Conservation (phyloP, 2,888 invertebrate species). For the Philaethria dido region DNA sequence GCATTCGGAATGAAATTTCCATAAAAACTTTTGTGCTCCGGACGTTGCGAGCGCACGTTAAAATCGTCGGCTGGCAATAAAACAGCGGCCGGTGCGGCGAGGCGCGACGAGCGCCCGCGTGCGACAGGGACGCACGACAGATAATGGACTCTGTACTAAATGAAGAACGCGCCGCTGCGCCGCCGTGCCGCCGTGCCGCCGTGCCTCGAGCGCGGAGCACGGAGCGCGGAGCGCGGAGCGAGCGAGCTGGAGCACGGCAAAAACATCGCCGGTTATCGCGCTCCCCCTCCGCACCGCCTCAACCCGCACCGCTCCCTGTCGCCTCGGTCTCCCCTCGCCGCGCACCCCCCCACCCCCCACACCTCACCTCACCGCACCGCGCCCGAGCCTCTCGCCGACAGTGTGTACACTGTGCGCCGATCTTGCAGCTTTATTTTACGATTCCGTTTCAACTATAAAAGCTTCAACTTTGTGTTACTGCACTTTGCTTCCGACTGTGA, state of each 20-base stretch:
- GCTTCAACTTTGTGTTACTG: conserved; percentile 66
- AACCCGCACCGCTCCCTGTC: conserved; percentile 49
- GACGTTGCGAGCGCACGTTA: conserved; percentile 84
- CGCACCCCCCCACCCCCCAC: conserved; percentile 73
- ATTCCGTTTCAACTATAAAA: conserved; percentile 69
- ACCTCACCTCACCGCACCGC: conserved; percentile 69
- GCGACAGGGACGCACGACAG: conserved; percentile 73
- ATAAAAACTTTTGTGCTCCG: conserved; percentile 84
- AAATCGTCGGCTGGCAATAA: conserved; percentile 84
- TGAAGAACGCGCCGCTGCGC: conserved; percentile 80
- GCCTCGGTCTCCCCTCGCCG: conserved; percentile 61
- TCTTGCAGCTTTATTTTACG: conserved; percentile 56
- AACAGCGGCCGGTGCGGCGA: conserved; percentile 83
- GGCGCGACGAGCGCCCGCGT: conserved; percentile 77
- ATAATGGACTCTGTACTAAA: conserved; percentile 82
- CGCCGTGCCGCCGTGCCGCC: no score
- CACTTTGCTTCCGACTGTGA: conserved; percentile 58
- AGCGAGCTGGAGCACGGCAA: conserved; percentile 80
- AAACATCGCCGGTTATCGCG: conserved; percentile 81
- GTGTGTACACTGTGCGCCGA: conserved; percentile 55
- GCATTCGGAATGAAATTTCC: conserved; percentile 84
- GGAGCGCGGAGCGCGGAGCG: conserved; percentile 49
- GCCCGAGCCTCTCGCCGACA: conserved; percentile 52
- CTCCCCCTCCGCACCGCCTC: conserved; percentile 52
- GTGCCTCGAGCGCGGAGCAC: conserved; percentile 41